phyloP scores from a whole-genome alignment of 1,140 invertebrate genomes.

The Penaeus indicus region DNA sequence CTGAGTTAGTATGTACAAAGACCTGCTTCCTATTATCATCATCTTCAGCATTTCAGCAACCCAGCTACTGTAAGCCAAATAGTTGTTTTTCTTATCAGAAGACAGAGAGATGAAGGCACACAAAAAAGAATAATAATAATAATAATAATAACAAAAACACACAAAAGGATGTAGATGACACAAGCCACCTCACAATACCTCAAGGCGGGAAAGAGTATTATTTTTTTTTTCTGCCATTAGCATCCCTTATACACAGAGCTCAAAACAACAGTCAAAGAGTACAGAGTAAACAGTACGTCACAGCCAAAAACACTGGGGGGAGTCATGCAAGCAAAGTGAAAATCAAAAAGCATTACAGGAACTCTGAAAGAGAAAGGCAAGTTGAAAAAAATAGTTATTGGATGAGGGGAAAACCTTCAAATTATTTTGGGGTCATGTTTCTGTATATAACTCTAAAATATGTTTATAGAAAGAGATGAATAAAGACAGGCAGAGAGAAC shows the following conservation, averaged over 20 bases:
- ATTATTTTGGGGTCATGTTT: neutral
- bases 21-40: no score
- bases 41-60: no score
- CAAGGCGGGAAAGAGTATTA: neutral
- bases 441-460: neutral
- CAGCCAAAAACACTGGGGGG: constrained; percentile 45
- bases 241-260: constrained; percentile 27
- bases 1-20: no score
- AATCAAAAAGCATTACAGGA: constrained; percentile 52
- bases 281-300: constrained; percentile 23
- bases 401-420: neutral
- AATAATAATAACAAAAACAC: no score
- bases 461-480: no score
- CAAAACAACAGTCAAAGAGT: constrained; percentile 21
- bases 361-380: constrained; percentile 59
- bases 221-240: constrained; percentile 11
- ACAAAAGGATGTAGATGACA: no score
- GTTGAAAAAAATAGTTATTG: constrained; percentile 38
- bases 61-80: no score
- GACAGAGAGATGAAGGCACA: no score
- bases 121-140: no score
- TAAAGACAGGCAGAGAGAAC: constrained; percentile 10
- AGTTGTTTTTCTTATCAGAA: no score
- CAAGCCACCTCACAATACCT: no score
- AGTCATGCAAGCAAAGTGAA: constrained; percentile 51